phyloP scores from a whole-genome alignment of 1,140 invertebrate genomes.

The Zaprionus ghesquierei region DNA sequence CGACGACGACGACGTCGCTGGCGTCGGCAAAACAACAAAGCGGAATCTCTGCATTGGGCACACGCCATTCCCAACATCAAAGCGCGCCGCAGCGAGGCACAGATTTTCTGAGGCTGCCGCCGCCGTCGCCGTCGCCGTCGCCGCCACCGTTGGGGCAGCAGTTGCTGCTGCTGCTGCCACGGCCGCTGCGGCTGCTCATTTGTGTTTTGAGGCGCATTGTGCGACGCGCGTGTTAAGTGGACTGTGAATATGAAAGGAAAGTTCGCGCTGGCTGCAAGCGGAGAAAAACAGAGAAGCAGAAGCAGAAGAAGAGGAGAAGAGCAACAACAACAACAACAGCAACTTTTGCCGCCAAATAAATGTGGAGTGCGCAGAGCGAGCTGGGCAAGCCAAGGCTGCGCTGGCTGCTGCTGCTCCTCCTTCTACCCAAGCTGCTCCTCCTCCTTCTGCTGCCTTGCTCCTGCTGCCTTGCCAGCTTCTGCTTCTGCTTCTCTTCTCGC shows the following conservation, averaged over 20 bases:
- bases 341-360: slow-evolving; percentile 73
- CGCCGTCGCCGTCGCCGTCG: slow-evolving; percentile 50
- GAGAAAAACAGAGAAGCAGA: slow-evolving; percentile 23
- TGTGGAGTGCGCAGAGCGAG: slow-evolving; percentile 32
- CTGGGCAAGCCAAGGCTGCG: neutral
- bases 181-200: slow-evolving; percentile 64
- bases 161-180: neutral
- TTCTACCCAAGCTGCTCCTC: neutral
- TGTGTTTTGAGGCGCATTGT: slow-evolving; percentile 80
- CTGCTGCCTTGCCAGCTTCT: neutral
- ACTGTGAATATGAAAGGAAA: slow-evolving; percentile 81
- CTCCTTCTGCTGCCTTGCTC: neutral
- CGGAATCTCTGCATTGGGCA: slow-evolving; percentile 82
- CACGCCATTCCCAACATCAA: slow-evolving; percentile 82
- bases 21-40: slow-evolving; percentile 79
- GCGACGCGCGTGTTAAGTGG: slow-evolving; percentile 78
- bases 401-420: neutral
- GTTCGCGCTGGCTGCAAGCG: slow-evolving; percentile 44
- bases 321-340: neutral
- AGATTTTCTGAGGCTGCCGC: slow-evolving; percentile 82
- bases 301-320: neutral
- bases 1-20: slow-evolving; percentile 49
- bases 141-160: neutral
- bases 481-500: slow-evolving; percentile 4
- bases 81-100: slow-evolving; percentile 66